A percentile compares a stretch with the other conserved stretches of the same genome.
phyloP scores from a whole-genome alignment of 2,888 invertebrate species.

The Ophion costatus region DNA sequence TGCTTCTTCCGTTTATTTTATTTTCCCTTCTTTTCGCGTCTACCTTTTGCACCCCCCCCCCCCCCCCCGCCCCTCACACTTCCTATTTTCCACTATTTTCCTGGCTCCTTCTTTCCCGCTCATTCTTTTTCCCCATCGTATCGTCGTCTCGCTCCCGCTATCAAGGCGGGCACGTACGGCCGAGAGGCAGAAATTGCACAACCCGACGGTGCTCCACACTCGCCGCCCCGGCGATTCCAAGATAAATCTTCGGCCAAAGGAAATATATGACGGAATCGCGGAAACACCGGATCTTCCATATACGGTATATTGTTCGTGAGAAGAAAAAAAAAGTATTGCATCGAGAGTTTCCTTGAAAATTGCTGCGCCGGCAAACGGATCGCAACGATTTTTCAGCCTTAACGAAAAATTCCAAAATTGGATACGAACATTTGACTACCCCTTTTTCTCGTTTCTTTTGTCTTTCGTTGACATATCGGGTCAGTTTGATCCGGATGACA shows the following conservation, averaged over 20 bases:
- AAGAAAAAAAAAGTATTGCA: neutral
- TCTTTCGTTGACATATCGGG: no score
- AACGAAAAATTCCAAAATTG: no score
- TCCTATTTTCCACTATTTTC: constrained; percentile 14
- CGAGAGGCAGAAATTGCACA: constrained; percentile 57
- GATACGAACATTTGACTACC: no score
- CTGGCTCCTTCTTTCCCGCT: constrained; percentile 6
- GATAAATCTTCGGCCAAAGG: constrained; percentile 62
- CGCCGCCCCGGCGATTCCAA: constrained; percentile 57
- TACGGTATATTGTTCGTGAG: constrained; percentile 50
- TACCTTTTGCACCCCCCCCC: neutral
- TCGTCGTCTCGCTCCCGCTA: constrained; percentile 41
- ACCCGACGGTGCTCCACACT: constrained; percentile 52
- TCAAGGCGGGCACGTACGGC: constrained; percentile 29
- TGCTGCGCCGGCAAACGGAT: neutral
- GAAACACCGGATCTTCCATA: constrained; percentile 13
- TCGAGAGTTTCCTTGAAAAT: no score
- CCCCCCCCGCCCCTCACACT: constrained; percentile 3
- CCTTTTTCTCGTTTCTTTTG: no score
- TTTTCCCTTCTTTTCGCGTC: constrained; percentile 6
- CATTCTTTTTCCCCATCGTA: constrained; percentile 33
- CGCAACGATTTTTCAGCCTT: no score
- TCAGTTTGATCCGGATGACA: no score
- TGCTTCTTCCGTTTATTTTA: constrained; percentile 29
- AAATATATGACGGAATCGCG: constrained; percentile 53